Conservation (phyloP, 2,797 vertebrate species). For the Remorina albescens region DNA sequence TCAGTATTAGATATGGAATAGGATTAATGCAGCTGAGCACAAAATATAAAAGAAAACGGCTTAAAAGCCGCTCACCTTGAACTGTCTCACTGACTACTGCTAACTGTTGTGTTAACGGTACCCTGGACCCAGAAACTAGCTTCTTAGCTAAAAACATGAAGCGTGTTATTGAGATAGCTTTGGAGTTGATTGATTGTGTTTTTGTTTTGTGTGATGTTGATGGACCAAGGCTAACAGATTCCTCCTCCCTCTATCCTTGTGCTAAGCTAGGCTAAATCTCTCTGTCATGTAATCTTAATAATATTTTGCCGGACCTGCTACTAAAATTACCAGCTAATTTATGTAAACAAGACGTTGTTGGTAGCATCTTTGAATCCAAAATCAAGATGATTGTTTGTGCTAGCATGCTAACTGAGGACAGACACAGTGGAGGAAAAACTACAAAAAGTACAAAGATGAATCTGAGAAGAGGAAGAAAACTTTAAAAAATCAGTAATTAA, state of each 20-base stretch:
- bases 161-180: background rate
- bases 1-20: background rate
- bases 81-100: too few relatives aligned
- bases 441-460: background rate
- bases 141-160: background rate
- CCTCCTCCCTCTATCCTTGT: background rate
- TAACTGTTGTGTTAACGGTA: background rate
- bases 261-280: background rate
- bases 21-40: background rate
- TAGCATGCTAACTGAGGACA: background rate
- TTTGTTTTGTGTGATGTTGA: background rate
- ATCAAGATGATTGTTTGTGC: background rate
- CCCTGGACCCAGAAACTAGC: background rate
- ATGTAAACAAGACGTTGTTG: background rate
- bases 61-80: too few relatives aligned
- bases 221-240: background rate
- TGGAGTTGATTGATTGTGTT: background rate
- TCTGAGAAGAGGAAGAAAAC: too few relatives aligned
- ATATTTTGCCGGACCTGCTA: background rate
- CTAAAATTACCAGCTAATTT: background rate
- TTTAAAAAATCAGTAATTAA: too few relatives aligned
- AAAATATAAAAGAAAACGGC: background rate
- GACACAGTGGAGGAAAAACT: conserved; percentile 1
- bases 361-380: background rate
- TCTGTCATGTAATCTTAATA: too few relatives aligned